These are phyloP conservation scores for Orycteropus afer DNA, from an alignment of 2,113 vertebrate species.

Conservation along the genomic window DNA sequence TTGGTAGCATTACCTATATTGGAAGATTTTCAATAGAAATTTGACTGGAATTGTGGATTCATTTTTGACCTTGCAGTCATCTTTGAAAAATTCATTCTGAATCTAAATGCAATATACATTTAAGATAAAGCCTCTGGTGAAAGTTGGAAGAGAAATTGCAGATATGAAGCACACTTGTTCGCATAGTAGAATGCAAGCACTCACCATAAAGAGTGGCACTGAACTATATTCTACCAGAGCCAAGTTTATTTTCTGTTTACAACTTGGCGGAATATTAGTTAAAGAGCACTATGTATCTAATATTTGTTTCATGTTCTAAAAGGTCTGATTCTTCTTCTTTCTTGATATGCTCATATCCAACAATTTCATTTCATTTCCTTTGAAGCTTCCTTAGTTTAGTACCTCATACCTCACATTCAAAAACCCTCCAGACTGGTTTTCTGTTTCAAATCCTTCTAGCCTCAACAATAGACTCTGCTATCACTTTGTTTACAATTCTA, in stretches of 20 bases:
- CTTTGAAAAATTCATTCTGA: constrained; percentile 27
- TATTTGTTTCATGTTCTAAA: not conserved
- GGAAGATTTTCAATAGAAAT: not conserved
- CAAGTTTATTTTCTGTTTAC: not conserved
- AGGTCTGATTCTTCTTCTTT: not conserved
- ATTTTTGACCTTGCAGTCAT: not conserved
- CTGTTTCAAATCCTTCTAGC: not conserved
- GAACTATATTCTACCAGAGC: not conserved
- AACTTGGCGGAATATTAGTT: not conserved
- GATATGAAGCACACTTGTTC: not conserved
- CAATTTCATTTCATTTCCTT: not conserved
- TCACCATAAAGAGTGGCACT: not conserved
- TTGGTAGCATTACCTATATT: not conserved
- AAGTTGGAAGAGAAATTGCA: not conserved
- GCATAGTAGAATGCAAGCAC: not conserved
- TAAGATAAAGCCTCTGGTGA: not conserved
- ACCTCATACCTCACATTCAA: not conserved
- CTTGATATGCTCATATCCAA: not conserved
- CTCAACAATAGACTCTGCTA: not conserved
- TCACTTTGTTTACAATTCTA: not conserved
- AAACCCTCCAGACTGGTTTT: not conserved
- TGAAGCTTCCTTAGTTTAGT: not conserved
- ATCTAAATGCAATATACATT: not conserved
- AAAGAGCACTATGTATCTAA: not conserved
- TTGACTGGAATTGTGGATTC: not conserved